Base-by-base conservation (phyloP, 2,797 vertebrate genomes). In the Ceryle rudis region DNA sequence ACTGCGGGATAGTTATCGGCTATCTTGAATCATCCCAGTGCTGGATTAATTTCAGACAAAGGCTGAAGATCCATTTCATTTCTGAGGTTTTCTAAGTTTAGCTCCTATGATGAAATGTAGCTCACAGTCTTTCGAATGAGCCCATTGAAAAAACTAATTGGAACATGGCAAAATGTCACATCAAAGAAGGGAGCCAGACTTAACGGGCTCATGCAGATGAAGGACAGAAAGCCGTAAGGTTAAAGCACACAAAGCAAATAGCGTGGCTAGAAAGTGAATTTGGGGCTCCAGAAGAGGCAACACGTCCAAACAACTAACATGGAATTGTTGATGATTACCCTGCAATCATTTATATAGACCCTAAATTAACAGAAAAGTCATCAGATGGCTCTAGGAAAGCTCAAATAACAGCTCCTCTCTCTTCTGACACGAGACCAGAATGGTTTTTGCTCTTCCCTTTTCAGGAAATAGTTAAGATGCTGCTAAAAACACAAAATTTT, bases 251-350 rank as follows among this genome's bases (percentile, higher is more conserved):
- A 77, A n/a, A 51, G 67, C 17, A 80, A 86, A n/a, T 35, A 58
- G 1, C 0, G 0, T 21, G 60, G 54, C 39, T 47, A 47, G 49
- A 73, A 62, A 0, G 4, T 11, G 33, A 62, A 54, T 14, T 31
- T 1, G 3, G 49, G 18, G 44, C 31, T 67, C 14, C 25, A 31
- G 22, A 35, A 73, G 18, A 39, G 33, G 18, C 35, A 86, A 21
- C 15, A 58, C 20, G 6, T 41, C 28, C 64, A 60, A 5, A 6
- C n/a, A 55, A 29, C 11, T 39, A 52, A 42, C 8, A 15, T 3
- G 23, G 44, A 91, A 70, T 1, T 51, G n/a, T 4, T 51, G 74
- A n/a, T 37, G 9, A 33, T 44, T 44, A 61, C 52, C 31, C 58
- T 78, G 62, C 23, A 55, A 20, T 41, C 23, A 51, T 0, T 4